Base-by-base conservation (phyloP, 2,888 invertebrate species). In the Euplagia quadripunctaria region DNA sequence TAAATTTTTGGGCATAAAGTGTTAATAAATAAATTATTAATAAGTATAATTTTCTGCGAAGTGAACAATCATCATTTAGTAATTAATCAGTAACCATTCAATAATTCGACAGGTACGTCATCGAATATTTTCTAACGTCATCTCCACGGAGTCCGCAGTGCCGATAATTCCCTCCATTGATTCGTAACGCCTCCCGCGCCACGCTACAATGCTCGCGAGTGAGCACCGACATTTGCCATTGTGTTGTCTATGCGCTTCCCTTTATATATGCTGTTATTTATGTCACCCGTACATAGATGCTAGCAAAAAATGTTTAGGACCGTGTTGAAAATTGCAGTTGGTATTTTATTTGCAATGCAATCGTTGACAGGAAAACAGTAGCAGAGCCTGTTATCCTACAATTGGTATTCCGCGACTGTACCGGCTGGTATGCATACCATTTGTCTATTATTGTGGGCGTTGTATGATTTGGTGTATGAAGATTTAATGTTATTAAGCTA, bases 91-190 rank as follows among this genome's bases (percentile, higher is more conserved):
- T 64, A 43, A 46, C 20, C 9, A 41, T n/a, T 68, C 46, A 49
- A 49, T 17, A 68, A 51, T 51, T 51, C 5, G 41, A 68, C 51
- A 64, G 70, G 63, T 41, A 51, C 42, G 49, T 51, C 20, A 52
- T 4, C 16, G 9, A 64, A 64, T 55, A 42, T 55, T n/a, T 17
- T 68, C 61, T 69, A 70, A 73, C 73, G 71, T 69, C 82, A 73
- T 82, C 91, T 94, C 94, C 80, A 94, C 80, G 74, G 82, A 76
- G 58, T 81, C 73, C 88, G 71, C 75, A 89, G 92, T 92, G 90
- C 94, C 94, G 94, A 96, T 95, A 95, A 95, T 95, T 94, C 96
- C 94, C 95, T 96, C 96, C 96, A 96, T 96, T 96, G 96, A 95
- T 96, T 96, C 96, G 96, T 94, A 95, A 96, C 96, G 96, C 96